These are phyloP conservation scores for Sarotherodon lohbergeri DNA, from an alignment of 2,113 vertebrate species.

Conservation along the genomic window DNA sequence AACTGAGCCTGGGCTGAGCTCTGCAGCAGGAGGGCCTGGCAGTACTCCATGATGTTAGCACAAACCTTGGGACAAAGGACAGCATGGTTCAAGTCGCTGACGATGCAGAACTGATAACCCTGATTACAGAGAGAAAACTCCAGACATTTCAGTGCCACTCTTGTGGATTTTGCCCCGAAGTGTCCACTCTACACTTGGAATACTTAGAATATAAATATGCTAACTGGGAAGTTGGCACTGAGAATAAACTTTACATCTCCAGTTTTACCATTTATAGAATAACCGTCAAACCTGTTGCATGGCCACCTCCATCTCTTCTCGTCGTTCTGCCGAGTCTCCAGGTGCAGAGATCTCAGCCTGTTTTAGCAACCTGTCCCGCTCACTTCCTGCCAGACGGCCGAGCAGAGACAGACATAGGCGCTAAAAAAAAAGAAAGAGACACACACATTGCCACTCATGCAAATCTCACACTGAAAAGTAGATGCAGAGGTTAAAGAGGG, in stretches of 20 bases:
- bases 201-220: background rate
- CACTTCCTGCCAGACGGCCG: conserved; percentile 85
- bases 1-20: conserved; percentile 84
- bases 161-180: background rate
- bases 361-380: conserved; percentile 84
- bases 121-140: background rate
- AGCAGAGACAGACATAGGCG: conserved; percentile 88
- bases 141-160: fast-evolving
- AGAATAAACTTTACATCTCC: background rate
- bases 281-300: conserved; percentile 84
- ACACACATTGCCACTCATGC: background rate
- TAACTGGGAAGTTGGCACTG: background rate
- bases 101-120: background rate
- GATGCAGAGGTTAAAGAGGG: background rate
- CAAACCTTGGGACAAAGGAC: conserved; percentile 78
- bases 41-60: conserved; percentile 97
- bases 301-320: conserved; percentile 87
- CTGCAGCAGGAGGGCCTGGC: conserved; percentile 89
- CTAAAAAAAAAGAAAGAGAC: conserved; percentile 45
- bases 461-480: background rate
- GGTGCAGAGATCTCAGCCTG: conserved; percentile 77
- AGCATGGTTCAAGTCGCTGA: background rate
- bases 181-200: background rate
- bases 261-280: background rate
- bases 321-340: conserved; percentile 79